Base-by-base conservation (phyloP, 2,113 vertebrate species). In the Xiphorhynchus elegans region DNA sequence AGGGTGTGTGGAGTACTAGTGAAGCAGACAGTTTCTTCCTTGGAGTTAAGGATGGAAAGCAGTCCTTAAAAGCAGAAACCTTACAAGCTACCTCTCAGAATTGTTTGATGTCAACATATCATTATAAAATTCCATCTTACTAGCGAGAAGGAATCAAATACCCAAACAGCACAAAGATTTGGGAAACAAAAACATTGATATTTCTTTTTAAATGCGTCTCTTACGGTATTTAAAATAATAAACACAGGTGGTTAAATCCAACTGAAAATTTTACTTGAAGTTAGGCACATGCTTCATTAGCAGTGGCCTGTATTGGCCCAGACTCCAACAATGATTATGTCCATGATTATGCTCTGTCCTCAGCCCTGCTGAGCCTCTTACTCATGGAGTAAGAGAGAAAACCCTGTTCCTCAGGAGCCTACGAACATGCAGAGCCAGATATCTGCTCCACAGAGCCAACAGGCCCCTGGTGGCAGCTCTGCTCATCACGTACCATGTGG, bases 401-500 rank as follows among this genome's bases (percentile, higher is more conserved):
- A 16, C 37, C 11, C 9, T 17, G 31, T 7, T 40, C 20, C 49
- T 35, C 52, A 55, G 53, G 10, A 39, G 1, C 5, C 18, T 40
- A 37, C 10, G 63, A 26, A 44, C 1, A 0, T 3, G 1, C 4
- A 67, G 28, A 70, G 33, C 8, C 47, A 68, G 1, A 3, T 10
- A 12, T 28, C 25, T n/a, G 21, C 2, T 44, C 28, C 8, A 3
- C 3, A 42, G 17, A 40, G 28, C 13, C 13, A 33, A 3, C 21
- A 53, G n/a, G 19, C 74, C 13, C n/a, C 31, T 39, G 19, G 4
- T 2, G 4, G 15, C 49, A 39, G 19, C 31, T 62, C 37, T 77
- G 59, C 50, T 53, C 19, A 25, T 21, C 28, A 23, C 0, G 0
- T 19, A 9, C 23, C 19, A 5, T 13, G 10, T 0, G 1, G 24